phyloP scores from a whole-genome alignment of 2,888 invertebrate genomes.

The Drosophila rubida region DNA sequence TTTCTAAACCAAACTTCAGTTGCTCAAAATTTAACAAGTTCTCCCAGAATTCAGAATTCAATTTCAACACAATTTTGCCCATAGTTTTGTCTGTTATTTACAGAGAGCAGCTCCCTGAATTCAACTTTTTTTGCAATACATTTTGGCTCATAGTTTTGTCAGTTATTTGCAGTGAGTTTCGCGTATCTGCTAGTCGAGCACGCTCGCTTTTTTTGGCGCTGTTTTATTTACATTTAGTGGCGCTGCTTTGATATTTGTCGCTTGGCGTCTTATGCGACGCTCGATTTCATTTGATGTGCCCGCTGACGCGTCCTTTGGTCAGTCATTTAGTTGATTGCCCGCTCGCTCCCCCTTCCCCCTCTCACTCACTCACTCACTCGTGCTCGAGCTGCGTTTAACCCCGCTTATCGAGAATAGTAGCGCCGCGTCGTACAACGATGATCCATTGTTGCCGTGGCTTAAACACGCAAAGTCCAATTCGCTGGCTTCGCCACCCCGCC shows the following conservation, averaged over 20 bases:
- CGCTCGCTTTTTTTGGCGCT: not conserved
- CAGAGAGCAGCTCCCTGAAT: too few relatives aligned
- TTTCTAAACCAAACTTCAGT: too few relatives aligned
- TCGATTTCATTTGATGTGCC: conserved; percentile 78
- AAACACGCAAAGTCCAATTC: conserved; percentile 41
- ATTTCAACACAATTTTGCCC: too few relatives aligned
- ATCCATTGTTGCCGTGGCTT: conserved; percentile 36
- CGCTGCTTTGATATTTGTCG: conserved; percentile 47
- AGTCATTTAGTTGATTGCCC: conserved; percentile 71
- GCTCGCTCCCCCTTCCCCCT: too few relatives aligned
- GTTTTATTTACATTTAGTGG: conserved; percentile 52
- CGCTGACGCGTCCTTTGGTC: conserved; percentile 56
- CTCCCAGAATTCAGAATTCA: too few relatives aligned
- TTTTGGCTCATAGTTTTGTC: too few relatives aligned
- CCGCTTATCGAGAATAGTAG: not conserved
- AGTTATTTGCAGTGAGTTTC: too few relatives aligned
- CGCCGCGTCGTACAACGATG: not conserved
- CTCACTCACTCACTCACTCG: not conserved
- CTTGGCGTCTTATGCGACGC: conserved; percentile 40
- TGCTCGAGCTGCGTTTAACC: not conserved
- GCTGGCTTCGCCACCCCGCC: not conserved
- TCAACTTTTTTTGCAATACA: too few relatives aligned
- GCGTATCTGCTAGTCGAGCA: not conserved
- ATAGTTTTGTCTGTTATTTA: too few relatives aligned
- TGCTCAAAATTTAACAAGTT: too few relatives aligned